Evolutionary conservation across 2,888 invertebrate genomes (phyloP).

Genomic region (Sphaerophoria rueppellii): DNA sequence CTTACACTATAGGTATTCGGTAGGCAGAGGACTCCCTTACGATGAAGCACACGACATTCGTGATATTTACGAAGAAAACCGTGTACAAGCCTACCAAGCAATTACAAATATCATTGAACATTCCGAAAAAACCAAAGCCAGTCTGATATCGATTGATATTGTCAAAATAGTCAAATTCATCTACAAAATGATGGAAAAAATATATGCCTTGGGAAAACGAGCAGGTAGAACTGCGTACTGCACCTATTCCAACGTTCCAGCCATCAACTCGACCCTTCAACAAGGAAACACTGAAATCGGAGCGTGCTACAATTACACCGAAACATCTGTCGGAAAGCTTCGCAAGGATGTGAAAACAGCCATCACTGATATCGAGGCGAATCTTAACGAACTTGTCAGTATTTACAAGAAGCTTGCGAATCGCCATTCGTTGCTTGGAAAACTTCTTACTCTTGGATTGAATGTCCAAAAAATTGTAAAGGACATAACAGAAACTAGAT

Average conservation of each 20-base stretch:
- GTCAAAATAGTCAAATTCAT: slow-evolving; percentile 53
- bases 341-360: slow-evolving; percentile 34
- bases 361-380: slow-evolving; percentile 51
- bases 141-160: slow-evolving; percentile 47
- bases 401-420: slow-evolving; percentile 78
- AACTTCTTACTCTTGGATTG: slow-evolving; percentile 76
- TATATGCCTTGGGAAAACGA: slow-evolving; percentile 29
- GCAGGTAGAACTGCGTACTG: slow-evolving; percentile 54
- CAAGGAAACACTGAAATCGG: slow-evolving; percentile 37
- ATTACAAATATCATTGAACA: slow-evolving; percentile 21
- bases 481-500: slow-evolving; percentile 44
- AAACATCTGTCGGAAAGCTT: slow-evolving; percentile 17
- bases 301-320: slow-evolving; percentile 37
- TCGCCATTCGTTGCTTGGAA: slow-evolving; percentile 77
- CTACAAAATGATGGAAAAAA: slow-evolving; percentile 16
- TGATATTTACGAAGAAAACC: slow-evolving; percentile 45
- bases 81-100: slow-evolving; percentile 18
- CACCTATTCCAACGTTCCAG: slow-evolving; percentile 43
- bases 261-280: slow-evolving; percentile 47
- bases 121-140: slow-evolving; percentile 19
- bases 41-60: slow-evolving; percentile 45
- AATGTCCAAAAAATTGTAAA: slow-evolving; percentile 76
- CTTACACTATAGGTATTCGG: not conserved
- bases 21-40: not conserved
- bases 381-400: slow-evolving; percentile 75